Evolutionary conservation across 2,888 invertebrate genomes (phyloP).

Genomic region (Mimachlamys varia): DNA sequence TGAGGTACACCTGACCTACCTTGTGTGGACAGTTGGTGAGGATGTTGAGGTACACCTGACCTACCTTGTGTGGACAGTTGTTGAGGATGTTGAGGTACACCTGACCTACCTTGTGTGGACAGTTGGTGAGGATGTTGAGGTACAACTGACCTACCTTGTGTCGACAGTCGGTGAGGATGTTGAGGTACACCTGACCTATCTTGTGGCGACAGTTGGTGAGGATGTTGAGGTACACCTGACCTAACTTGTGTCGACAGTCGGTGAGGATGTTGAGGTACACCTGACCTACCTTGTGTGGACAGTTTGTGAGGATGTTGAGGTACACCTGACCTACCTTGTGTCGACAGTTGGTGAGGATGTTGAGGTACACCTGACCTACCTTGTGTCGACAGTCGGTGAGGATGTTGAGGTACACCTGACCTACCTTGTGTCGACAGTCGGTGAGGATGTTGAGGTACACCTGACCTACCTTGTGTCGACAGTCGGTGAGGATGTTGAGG

Average conservation of each 20-base stretch:
- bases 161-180: neutral
- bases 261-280: neutral
- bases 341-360: too few species aligned
- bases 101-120: neutral
- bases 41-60: neutral
- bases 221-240: neutral
- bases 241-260: neutral
- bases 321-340: too few species aligned
- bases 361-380: too few species aligned
- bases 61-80: neutral
- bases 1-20: too few species aligned
- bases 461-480: too few species aligned
- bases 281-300: neutral
- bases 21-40: too few species aligned
- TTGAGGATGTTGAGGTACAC: neutral
- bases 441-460: slow-evolving; percentile 82
- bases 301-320: neutral
- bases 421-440: neutral
- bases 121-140: neutral
- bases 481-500: too few species aligned
- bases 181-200: neutral
- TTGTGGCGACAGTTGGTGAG: too few species aligned
- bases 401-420: neutral
- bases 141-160: neutral
- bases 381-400: neutral